Conservation (phyloP, 1,140 invertebrate genomes). For the Hormaphis cornu region DNA sequence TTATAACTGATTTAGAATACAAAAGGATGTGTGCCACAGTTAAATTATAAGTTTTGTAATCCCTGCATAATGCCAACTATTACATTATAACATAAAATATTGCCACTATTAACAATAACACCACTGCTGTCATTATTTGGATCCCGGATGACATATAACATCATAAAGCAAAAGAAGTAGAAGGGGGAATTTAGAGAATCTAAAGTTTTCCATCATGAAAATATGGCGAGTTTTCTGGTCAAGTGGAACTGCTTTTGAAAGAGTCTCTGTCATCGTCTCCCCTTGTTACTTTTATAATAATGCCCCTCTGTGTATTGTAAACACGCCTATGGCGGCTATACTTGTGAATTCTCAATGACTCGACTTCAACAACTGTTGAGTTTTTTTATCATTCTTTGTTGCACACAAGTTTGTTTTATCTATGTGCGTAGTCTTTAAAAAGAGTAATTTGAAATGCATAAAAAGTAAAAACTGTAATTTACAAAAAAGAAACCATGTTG, state of each 20-base stretch:
- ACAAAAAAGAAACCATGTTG: neutral
- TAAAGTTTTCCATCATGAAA: constrained; percentile 3
- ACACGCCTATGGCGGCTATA: neutral
- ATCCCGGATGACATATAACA: neutral
- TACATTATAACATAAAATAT: neutral
- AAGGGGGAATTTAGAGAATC: neutral
- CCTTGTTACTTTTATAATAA: constrained; percentile 22
- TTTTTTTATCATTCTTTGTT: neutral
- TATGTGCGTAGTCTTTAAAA: neutral
- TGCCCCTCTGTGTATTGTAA: neutral
- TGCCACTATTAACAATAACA: neutral
- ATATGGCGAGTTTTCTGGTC: constrained; percentile 5
- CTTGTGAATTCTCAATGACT: constrained; percentile 11
- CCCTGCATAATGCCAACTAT: neutral
- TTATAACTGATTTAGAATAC: too few species aligned
- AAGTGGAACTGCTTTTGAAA: constrained; percentile 21
- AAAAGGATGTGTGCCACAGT: neutral
- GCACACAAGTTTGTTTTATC: neutral
- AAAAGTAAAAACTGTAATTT: neutral
- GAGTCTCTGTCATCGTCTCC: neutral
- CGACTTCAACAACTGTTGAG: neutral
- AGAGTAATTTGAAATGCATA: neutral
- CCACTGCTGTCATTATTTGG: neutral
- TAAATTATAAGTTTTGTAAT: neutral
- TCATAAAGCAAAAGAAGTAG: neutral